These are phyloP conservation scores for Blastomussa wellsi DNA, from an alignment of 92 coral and sea anemone genomes.

Conservation along the genomic window DNA sequence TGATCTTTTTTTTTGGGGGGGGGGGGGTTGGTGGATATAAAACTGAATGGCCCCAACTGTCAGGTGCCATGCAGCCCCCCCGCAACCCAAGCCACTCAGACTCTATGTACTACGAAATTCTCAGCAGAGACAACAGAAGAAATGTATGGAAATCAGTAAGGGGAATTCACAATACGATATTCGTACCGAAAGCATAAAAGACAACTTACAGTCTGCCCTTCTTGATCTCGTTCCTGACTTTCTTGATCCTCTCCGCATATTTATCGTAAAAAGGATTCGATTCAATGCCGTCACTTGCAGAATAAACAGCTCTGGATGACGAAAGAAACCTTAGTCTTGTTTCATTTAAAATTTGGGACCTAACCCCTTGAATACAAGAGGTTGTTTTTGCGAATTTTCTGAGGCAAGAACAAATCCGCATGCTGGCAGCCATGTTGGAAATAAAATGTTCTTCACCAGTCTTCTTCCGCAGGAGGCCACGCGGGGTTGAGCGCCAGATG, in stretches of 20 bases:
- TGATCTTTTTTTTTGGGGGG: too few relatives aligned
- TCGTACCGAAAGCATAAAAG: neutral
- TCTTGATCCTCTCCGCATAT: conserved; percentile 75
- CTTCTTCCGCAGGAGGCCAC: neutral
- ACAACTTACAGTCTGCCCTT: conserved; percentile 54
- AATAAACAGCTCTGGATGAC: conserved; percentile 20
- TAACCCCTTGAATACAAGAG: neutral
- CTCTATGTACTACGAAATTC: neutral
- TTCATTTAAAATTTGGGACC: neutral
- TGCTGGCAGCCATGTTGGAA: conserved; percentile 33
- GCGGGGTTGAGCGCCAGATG: neutral
- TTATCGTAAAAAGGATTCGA: conserved; percentile 78
- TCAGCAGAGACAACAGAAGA: neutral
- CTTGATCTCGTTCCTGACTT: conserved; percentile 35
- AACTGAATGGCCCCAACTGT: too few relatives aligned
- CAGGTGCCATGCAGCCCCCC: too few relatives aligned
- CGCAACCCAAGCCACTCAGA: too few relatives aligned
- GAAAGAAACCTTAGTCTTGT: neutral
- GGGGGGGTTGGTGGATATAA: too few relatives aligned
- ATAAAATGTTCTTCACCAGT: neutral
- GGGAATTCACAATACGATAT: neutral
- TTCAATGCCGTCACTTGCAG: conserved; percentile 43
- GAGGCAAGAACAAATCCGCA: conserved; percentile 5
- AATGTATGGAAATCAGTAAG: neutral
- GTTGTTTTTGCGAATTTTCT: conserved; percentile 6